These are phyloP conservation scores for Drosophila sucinea DNA, from an alignment of 1,140 invertebrate genomes.

Conservation along the genomic window DNA sequence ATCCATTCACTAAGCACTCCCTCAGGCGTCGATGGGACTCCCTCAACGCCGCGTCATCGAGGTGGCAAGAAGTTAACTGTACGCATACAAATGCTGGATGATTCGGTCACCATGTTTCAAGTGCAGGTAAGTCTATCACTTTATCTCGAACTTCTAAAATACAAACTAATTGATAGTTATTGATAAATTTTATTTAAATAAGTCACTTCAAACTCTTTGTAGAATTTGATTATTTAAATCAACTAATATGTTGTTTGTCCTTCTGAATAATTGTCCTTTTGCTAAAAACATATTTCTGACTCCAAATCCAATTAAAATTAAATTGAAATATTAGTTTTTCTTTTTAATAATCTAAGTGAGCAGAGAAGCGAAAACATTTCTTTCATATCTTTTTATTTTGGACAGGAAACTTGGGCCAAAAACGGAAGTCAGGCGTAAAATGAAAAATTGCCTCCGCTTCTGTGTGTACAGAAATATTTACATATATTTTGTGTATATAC, in stretches of 20 bases:
- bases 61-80: slow-evolving; percentile 94
- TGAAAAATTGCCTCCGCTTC: slow-evolving; percentile 16
- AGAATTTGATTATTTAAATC: no score
- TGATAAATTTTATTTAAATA: no score
- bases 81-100: slow-evolving; percentile 94
- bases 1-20: slow-evolving; percentile 93
- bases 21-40: slow-evolving; percentile 91
- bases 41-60: slow-evolving; percentile 88
- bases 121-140: slow-evolving; percentile 88
- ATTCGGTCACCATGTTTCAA: slow-evolving; percentile 94
- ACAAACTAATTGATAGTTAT: no score
- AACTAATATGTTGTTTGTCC: no score
- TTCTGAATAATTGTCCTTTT: no score
- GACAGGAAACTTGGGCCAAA: slow-evolving; percentile 34
- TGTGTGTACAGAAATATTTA: slow-evolving; percentile 8
- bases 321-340: slow-evolving; percentile 3
- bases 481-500: background rate
- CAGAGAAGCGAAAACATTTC: background rate
- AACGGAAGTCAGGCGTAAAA: slow-evolving; percentile 35
- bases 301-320: background rate
- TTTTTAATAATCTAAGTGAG: background rate
- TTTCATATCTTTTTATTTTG: background rate
- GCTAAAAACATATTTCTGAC: background rate
- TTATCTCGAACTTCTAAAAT: no score
- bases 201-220: no score